Evolutionary conservation across 2,797 vertebrate genomes (phyloP), one percentile per base, ranked within the genome.

Genomic region (Mormyrus proboscirostris): DNA sequence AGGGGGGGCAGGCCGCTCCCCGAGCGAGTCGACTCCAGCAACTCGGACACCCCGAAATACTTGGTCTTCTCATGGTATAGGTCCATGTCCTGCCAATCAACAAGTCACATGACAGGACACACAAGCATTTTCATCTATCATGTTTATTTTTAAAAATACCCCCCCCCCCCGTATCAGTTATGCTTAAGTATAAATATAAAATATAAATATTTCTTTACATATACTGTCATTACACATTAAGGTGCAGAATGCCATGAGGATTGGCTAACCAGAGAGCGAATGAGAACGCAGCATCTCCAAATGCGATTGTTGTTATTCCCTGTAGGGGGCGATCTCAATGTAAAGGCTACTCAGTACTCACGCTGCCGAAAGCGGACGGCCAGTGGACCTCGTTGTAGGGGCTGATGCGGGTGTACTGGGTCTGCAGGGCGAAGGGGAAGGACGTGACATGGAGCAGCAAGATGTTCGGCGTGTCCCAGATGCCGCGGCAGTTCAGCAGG

Each of bases 381-480:
- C 98, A 99, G 95, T 99, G 98, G 94, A 99, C 97, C 96, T 99
- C 98, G 16, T 99, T 99, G 95, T 99, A 99, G 6, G 98, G 98
- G 92, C 98, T 99, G 94, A 99, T 96, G 25, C 96, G 97, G 0
- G 98, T 99, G 89, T 95, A 96, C 91, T 98, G 98, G 0, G 98
- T 99, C 95, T 99, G 98, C 89, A 99, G 96, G 0, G 97, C 95
- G 0, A 99, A 99, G 0, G 98, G 98, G 94, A 98, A 99, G 59
- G 98, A 99, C 7, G 98, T 99, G 92, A 99, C 98, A 0, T 99
- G 98, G 12, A 99, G 97, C 0, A 96, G 97, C 91, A 99, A 93
- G 90, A 99, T 97, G 94, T 99, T 99, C 57, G 97, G 93, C 0
- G 98, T 96, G 79, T 99, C 98, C 94, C 95, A 96, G 94, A 99